Evolutionary conservation across 2,888 invertebrate species (phyloP).

Genomic region (Poecilobothrus nobilitatus): DNA sequence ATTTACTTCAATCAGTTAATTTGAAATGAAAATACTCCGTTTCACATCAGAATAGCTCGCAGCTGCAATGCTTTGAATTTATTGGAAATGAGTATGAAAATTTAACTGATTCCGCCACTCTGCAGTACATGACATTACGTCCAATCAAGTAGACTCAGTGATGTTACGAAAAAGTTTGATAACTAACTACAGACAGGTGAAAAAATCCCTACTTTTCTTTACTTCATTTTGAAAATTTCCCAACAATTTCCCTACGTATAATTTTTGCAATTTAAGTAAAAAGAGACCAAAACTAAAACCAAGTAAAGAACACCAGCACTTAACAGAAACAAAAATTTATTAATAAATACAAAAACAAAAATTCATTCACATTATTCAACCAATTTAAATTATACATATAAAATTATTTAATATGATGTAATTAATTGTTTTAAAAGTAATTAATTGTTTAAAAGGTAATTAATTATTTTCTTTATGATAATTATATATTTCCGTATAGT

Average conservation of each 20-base stretch:
- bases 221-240: background rate
- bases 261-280: background rate
- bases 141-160: background rate
- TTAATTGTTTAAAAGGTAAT: background rate
- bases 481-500: background rate
- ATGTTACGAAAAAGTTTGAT: background rate
- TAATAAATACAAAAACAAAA: background rate
- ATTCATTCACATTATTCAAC: background rate
- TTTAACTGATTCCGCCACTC: too few species aligned
- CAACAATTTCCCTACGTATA: background rate
- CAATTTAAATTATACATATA: background rate
- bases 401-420: background rate
- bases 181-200: background rate
- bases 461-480: background rate
- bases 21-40: too few species aligned
- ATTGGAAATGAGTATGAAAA: too few species aligned
- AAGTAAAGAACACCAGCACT: background rate
- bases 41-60: too few species aligned
- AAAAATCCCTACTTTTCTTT: background rate
- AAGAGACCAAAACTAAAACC: background rate
- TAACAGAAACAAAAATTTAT: background rate
- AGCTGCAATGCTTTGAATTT: too few species aligned
- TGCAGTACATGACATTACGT: too few species aligned
- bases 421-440: background rate
- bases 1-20: too few species aligned